Percentiles rank a stretch among this genome's conserved stretches.
phyloP scores from a whole-genome alignment of 1,140 invertebrate species.

The Ridgeia piscesae region DNA sequence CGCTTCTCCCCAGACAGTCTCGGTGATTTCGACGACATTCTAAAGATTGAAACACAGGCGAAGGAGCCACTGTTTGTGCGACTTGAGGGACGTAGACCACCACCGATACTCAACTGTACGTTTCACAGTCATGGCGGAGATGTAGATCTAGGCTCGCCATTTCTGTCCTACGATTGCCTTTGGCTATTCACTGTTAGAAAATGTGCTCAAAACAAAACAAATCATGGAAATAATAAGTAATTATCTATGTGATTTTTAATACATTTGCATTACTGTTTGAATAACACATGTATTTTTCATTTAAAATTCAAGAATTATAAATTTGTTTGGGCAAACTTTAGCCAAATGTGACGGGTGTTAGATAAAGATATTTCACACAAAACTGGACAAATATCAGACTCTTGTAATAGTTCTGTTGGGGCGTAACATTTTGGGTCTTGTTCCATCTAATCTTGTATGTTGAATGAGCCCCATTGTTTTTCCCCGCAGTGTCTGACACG shows the following conservation, averaged over 20 bases:
- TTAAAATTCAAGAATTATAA: background rate
- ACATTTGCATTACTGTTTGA: background rate
- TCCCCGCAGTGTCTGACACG: slow-evolving; percentile 46
- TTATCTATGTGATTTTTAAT: background rate
- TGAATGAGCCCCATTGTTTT: background rate
- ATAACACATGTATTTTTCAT: background rate
- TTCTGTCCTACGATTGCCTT: background rate
- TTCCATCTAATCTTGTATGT: background rate
- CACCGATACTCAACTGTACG: slow-evolving; percentile 50
- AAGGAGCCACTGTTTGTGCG: slow-evolving; percentile 38
- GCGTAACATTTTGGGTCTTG: too few relatives aligned
- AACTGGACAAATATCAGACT: too few relatives aligned
- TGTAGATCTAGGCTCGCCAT: background rate
- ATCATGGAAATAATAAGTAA: background rate
- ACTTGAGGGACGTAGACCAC: slow-evolving; percentile 45
- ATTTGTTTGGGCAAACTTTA: too few relatives aligned
- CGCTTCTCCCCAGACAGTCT: slow-evolving; percentile 56
- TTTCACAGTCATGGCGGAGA: slow-evolving; percentile 1
- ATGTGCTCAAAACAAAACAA: background rate
- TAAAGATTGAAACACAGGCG: slow-evolving; percentile 52
- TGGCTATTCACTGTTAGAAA: background rate
- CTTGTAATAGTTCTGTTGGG: too few relatives aligned
- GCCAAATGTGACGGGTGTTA: too few relatives aligned
- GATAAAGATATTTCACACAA: too few relatives aligned
- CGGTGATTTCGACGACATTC: slow-evolving; percentile 53